Base-by-base conservation (phyloP, 2,113 vertebrate genomes). In the Clarias batrachus region DNA sequence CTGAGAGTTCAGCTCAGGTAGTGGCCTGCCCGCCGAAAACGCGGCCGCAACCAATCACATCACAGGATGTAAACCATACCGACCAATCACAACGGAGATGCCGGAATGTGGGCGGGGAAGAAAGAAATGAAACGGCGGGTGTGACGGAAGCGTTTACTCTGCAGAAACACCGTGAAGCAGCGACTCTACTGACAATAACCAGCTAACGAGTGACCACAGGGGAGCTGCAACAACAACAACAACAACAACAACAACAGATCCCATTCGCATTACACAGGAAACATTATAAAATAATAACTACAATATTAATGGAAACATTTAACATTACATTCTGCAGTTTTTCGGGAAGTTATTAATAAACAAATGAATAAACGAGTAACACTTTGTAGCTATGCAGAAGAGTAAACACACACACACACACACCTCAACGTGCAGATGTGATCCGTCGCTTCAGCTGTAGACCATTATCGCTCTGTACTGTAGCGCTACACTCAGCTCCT, bases 341-440 rank as follows among this genome's bases (percentile, higher is more conserved):
- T 81, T 8, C 33, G 4, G 17, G 37, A 23, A 11, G 30, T 3
- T 23, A 60, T 37, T 33, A 17, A 77, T 13, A 52, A 48, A 63
- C 41, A 82, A 0, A 52, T 82, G 27, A 52, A 65, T 63, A 82
- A 66, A 52, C 56, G 8, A 37, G 13, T 3, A 48, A 48, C 48
- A 48, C 7, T 8, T 48, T 63, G n/a, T 54, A 48, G 23, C 16
- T 19, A 13, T 2, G 10, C 11, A 71, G 21, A 11, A 37, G 57
- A 68, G 10, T 57, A 57, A 57, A 10, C 21, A 83, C 48, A 57
- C 56, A 57, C 70, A 16, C 23, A 16, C 48, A 21, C 79, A 12
- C 17, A 85, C 60, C 74, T 77, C 57, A 52, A n/a, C n/a, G 37
- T 65, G 59, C 60, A 77, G 74, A 56, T 65, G 33, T 54, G 66